Evolutionary conservation across 2,888 invertebrate genomes (phyloP), one percentile per base, ranked within the genome.

Genomic region (Amitus sp.): DNA sequence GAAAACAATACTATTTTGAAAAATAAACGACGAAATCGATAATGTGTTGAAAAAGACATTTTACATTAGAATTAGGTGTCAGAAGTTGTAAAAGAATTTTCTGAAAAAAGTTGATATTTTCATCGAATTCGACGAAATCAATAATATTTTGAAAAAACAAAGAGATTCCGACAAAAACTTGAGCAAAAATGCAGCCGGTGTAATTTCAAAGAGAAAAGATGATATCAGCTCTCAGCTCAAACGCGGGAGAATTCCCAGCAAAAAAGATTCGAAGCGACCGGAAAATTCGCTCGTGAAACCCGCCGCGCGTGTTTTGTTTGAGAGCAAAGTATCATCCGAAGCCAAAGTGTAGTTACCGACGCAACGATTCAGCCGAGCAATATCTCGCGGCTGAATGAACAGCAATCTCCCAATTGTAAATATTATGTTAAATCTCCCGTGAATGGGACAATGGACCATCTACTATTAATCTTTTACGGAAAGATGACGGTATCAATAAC

Each of bases 371-470:
- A 54, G 48, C 33, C 45, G 54, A 55, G 63, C 67, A 71, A 69
- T 72, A 67, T 71, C 68, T 66, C 66, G 67, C 62, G 65, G 54
- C 50, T 68, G 70, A 73, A 70, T 74, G 62, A 72, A 57, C 66
- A n/a, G n/a, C n/a, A n/a, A 78, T 68, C 64, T 78, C 80, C 79
- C 80, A 74, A 80, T 81, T 69, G 79, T 75, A 81, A 81, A 81
- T 80, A 80, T 81, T 81, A 80, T 81, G 78, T 80, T 75, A 75
- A 80, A 79, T 80, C 79, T 78, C 72, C 70, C 60, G 67, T 80
- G 78, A 80, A 80, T 76, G 68, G 79, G 68, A 79, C 79, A 80
- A 81, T 78, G 67, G 69, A 68, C 59, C 67, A 62, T 68, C 77
- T 73, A 78, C 78, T 80, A 78, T 78, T 65, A 69, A 73, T 70